Conservation (phyloP, 2,888 invertebrate genomes). For the Stomorhina lunata region DNA sequence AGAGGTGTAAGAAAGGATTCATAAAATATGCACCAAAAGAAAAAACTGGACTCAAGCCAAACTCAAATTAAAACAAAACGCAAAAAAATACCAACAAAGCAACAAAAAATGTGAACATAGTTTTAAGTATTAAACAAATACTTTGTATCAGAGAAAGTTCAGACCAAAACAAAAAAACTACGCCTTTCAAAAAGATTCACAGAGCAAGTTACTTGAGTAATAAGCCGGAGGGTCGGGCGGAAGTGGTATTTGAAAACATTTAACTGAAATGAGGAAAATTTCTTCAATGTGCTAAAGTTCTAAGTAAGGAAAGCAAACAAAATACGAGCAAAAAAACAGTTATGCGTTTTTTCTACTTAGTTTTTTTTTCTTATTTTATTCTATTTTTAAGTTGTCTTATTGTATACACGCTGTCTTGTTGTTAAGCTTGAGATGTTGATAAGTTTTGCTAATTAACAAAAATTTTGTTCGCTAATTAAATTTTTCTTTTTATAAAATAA, state of each 20-base stretch:
- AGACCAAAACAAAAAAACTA: background rate
- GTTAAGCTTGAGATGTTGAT: slow-evolving; percentile 64
- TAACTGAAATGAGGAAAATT: slow-evolving; percentile 34
- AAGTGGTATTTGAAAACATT: slow-evolving; percentile 22
- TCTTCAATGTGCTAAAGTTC: slow-evolving; percentile 18
- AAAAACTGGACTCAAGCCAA: slow-evolving; percentile 59
- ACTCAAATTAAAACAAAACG: slow-evolving; percentile 28
- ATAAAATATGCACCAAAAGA: slow-evolving; percentile 29
- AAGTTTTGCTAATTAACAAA: slow-evolving; percentile 66
- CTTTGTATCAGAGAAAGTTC: slow-evolving; percentile 36
- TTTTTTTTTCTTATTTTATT: slow-evolving; percentile 16
- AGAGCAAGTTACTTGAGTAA: background rate
- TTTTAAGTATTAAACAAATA: slow-evolving; percentile 45
- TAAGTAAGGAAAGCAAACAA: background rate
- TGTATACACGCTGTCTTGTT: slow-evolving; percentile 48
- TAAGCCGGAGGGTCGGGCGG: background rate
- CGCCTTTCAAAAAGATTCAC: background rate
- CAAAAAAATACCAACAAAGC: slow-evolving; percentile 15
- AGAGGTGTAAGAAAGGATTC: slow-evolving; percentile 18
- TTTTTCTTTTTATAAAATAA: slow-evolving; percentile 50
- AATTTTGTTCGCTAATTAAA: slow-evolving; percentile 65
- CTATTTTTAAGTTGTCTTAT: slow-evolving; percentile 35
- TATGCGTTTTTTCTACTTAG: background rate
- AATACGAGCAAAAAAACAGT: background rate
- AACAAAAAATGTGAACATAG: slow-evolving; percentile 45